A percentile compares a stretch with the other conserved stretches of the same genome.
Evolutionary conservation across 2,797 vertebrate genomes (phyloP).

Genomic region (Novumbra hubbsi): DNA sequence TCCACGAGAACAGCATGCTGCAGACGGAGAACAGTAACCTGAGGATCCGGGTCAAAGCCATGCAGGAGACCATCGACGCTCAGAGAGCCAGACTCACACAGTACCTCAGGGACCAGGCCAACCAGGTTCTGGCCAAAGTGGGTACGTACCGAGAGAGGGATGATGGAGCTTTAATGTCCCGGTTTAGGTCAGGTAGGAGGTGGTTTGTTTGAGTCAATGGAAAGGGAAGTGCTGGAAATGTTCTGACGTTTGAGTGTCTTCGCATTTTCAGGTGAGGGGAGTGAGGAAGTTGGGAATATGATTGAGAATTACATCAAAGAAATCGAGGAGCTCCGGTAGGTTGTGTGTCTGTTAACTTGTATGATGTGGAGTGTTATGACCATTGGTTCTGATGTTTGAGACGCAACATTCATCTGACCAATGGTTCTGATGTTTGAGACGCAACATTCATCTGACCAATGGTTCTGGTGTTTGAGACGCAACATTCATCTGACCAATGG

Average conservation of each 20-base stretch:
- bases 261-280: constrained; percentile 84
- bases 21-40: constrained; percentile 95
- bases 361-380: background rate
- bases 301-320: constrained; percentile 98
- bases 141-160: constrained; percentile 66
- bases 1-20: constrained; percentile 95
- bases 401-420: background rate
- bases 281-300: constrained; percentile 95
- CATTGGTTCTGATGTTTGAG: background rate
- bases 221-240: background rate
- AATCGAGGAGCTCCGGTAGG: constrained; percentile 95
- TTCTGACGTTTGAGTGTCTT: background rate
- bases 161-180: background rate
- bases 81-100: constrained; percentile 86
- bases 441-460: background rate
- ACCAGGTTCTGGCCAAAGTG: constrained; percentile 84
- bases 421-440: background rate
- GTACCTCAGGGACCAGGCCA: constrained; percentile 88
- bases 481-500: background rate
- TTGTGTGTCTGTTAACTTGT: background rate
- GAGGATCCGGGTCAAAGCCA: constrained; percentile 92
- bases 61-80: constrained; percentile 93
- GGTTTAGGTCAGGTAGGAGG: background rate
- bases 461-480: background rate
- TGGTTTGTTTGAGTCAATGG: background rate